Evolutionary conservation across 2,113 vertebrate species (phyloP).

Genomic region (Hydropotes inermis): DNA sequence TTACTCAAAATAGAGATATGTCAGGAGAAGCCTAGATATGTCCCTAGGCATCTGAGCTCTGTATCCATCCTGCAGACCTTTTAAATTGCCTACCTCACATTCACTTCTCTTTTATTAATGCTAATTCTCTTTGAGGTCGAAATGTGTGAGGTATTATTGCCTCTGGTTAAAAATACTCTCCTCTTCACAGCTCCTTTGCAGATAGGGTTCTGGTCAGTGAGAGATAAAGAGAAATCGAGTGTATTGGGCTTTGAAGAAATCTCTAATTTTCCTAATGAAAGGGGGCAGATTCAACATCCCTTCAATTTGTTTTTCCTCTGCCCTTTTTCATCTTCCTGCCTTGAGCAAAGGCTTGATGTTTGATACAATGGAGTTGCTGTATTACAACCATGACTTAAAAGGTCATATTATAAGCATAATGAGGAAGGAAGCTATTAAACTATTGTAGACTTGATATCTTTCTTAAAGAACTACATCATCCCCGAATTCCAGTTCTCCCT

Average conservation of each 20-base stretch:
- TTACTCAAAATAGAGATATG: background rate
- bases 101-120: constrained; percentile 11
- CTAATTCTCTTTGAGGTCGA: background rate
- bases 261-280: constrained; percentile 3
- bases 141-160: background rate
- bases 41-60: background rate
- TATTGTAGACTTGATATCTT: background rate
- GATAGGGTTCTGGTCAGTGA: background rate
- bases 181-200: background rate
- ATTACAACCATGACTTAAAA: background rate
- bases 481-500: background rate
- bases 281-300: background rate
- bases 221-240: background rate
- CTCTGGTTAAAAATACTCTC: background rate
- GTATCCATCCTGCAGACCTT: background rate
- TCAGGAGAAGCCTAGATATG: background rate
- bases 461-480: background rate
- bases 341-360: background rate
- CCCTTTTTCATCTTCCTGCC: background rate
- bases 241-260: background rate
- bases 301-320: constrained; percentile 1
- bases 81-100: background rate
- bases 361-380: background rate
- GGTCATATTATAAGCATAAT: background rate
- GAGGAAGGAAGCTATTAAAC: background rate